phyloP scores from a whole-genome alignment of 2,888 invertebrate genomes.

The Neoascia interrupta region DNA sequence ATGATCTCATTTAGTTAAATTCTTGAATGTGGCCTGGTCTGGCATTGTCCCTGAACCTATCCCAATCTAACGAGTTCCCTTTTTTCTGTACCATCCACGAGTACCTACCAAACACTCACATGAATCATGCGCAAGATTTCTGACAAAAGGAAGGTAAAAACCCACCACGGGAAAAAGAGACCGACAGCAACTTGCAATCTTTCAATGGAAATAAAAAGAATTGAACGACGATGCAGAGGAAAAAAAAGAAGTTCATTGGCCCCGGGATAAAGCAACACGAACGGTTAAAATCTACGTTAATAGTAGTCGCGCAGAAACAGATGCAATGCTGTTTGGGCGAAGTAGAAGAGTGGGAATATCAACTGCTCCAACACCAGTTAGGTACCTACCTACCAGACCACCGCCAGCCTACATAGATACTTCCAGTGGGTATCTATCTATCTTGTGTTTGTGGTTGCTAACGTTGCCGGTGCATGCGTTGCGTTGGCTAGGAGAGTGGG shows the following conservation, averaged over 20 bases:
- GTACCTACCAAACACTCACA: too few relatives aligned
- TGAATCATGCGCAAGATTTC: slow-evolving; percentile 52
- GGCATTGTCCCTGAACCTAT: slow-evolving; percentile 66
- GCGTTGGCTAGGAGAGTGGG: slow-evolving; percentile 43
- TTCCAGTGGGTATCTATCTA: too few relatives aligned
- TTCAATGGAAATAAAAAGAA: slow-evolving; percentile 35
- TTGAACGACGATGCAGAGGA: slow-evolving; percentile 43
- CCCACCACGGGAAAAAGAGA: slow-evolving; percentile 24
- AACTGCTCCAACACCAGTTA: slow-evolving; percentile 35
- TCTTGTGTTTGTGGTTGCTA: slow-evolving; percentile 16
- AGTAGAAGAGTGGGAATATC: slow-evolving; percentile 53
- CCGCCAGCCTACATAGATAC: too few relatives aligned
- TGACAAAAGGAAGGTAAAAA: not conserved
- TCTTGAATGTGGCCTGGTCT: too few relatives aligned
- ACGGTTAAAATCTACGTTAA: slow-evolving; percentile 59
- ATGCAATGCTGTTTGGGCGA: slow-evolving; percentile 54
- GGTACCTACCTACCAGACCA: too few relatives aligned
- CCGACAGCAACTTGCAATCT: slow-evolving; percentile 58
- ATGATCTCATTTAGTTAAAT: slow-evolving; percentile 57
- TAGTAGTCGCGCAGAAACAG: slow-evolving; percentile 44
- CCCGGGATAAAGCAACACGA: slow-evolving; percentile 49
- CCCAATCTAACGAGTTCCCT: slow-evolving; percentile 57
- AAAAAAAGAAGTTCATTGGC: slow-evolving; percentile 65
- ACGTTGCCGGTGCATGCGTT: slow-evolving; percentile 51
- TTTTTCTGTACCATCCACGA: slow-evolving; percentile 39